Evolutionary conservation across 2,888 invertebrate species (phyloP).

Genomic region (Pheosia gnoma): DNA sequence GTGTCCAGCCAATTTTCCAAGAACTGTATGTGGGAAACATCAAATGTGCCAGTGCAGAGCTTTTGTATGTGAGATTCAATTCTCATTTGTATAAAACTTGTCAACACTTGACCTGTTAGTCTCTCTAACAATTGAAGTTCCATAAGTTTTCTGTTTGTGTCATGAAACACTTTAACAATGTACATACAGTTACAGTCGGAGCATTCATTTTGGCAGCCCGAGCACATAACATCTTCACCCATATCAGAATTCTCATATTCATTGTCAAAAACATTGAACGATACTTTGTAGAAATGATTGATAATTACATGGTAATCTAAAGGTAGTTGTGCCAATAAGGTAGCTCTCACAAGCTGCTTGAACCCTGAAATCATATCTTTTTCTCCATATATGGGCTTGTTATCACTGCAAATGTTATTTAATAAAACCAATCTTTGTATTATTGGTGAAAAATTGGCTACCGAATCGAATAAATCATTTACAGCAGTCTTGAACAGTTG

Average conservation of each 20-base stretch:
- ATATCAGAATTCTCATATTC: slow-evolving; percentile 80
- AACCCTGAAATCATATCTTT: slow-evolving; percentile 83
- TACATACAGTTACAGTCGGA: slow-evolving; percentile 85
- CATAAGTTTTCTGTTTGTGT: slow-evolving; percentile 90
- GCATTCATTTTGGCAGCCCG: slow-evolving; percentile 88
- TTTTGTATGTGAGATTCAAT: slow-evolving; percentile 94
- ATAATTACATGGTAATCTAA: slow-evolving; percentile 88
- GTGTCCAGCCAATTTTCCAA: slow-evolving; percentile 95
- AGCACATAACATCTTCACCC: slow-evolving; percentile 86
- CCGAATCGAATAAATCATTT: slow-evolving; percentile 84
- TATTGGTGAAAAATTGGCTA: slow-evolving; percentile 81
- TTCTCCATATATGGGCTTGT: slow-evolving; percentile 81
- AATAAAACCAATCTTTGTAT: slow-evolving; percentile 83
- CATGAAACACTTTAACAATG: slow-evolving; percentile 88
- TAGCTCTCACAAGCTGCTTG: slow-evolving; percentile 86
- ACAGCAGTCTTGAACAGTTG: slow-evolving; percentile 87
- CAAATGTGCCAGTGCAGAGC: slow-evolving; percentile 94
- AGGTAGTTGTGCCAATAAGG: slow-evolving; percentile 88
- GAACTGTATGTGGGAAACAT: slow-evolving; percentile 90
- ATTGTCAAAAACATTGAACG: slow-evolving; percentile 88
- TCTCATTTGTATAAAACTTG: slow-evolving; percentile 91
- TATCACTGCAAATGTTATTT: slow-evolving; percentile 70
- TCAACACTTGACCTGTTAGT: slow-evolving; percentile 92
- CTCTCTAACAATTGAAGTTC: slow-evolving; percentile 92
- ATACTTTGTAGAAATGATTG: slow-evolving; percentile 90